phyloP scores from a whole-genome alignment of 1,140 invertebrate species.

The Platyura marginata region DNA sequence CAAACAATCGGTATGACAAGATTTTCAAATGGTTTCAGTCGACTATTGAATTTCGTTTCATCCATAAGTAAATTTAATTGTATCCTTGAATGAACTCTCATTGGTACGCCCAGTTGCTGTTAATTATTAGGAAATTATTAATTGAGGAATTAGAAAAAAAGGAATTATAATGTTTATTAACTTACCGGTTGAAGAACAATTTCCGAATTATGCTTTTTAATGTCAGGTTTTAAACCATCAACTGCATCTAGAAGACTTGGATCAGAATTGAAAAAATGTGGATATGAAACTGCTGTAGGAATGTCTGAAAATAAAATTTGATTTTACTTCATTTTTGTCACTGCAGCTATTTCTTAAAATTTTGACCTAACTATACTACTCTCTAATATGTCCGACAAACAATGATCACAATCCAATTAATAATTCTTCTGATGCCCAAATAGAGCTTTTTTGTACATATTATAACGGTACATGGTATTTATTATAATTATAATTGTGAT shows the following conservation, averaged over 20 bases:
- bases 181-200: slow-evolving; percentile 34
- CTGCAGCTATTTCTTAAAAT: too few relatives aligned
- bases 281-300: slow-evolving; percentile 50
- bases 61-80: slow-evolving; percentile 48
- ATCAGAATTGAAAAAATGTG: slow-evolving; percentile 58
- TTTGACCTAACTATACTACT: too few relatives aligned
- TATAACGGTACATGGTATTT: too few relatives aligned
- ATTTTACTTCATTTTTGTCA: too few relatives aligned
- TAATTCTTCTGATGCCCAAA: too few relatives aligned
- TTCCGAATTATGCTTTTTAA: slow-evolving; percentile 28
- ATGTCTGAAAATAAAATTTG: slow-evolving; percentile 37
- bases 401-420: too few relatives aligned
- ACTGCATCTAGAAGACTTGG: slow-evolving; percentile 39
- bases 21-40: slow-evolving; percentile 34
- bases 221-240: slow-evolving; percentile 41
- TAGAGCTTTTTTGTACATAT: too few relatives aligned
- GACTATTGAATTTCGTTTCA: slow-evolving; percentile 30
- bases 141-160: too few relatives aligned
- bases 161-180: background rate
- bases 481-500: too few relatives aligned
- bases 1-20: slow-evolving; percentile 43
- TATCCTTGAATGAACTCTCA: slow-evolving; percentile 34
- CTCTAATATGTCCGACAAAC: too few relatives aligned
- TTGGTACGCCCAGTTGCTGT: slow-evolving; percentile 36
- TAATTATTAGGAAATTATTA: too few relatives aligned